Conservation (phyloP, 2,797 vertebrate genomes). For the Sebastes ruberrimus region DNA sequence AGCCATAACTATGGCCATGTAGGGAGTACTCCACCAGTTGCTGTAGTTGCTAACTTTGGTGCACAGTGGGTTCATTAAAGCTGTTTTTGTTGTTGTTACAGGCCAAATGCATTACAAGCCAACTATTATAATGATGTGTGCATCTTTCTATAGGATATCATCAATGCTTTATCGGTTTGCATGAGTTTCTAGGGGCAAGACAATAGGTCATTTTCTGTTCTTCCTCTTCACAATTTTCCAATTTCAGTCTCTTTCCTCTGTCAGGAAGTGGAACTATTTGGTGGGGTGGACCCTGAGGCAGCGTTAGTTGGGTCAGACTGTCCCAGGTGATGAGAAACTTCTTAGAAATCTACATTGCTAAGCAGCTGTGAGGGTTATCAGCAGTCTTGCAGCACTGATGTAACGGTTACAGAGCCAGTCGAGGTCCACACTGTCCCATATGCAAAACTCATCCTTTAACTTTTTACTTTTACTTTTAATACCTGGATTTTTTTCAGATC, state of each 20-base stretch:
- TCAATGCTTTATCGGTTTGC: not conserved
- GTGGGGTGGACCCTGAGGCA: not conserved
- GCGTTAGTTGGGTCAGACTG: conserved; percentile 9
- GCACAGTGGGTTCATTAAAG: too few relatives aligned
- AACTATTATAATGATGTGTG: not conserved
- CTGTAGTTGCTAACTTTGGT: not conserved
- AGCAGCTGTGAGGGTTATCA: conserved; percentile 31
- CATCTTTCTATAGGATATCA: not conserved
- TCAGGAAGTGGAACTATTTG: not conserved
- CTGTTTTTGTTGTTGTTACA: not conserved
- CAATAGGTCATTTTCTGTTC: not conserved
- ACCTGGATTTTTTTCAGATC: not conserved
- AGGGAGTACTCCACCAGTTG: too few relatives aligned
- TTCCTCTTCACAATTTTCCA: not conserved
- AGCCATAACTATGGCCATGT: not conserved
- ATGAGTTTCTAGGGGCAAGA: not conserved
- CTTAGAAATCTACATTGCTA: conserved; percentile 43
- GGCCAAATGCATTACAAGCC: not conserved
- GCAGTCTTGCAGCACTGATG: conserved; percentile 64
- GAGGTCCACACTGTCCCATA: conserved; percentile 1
- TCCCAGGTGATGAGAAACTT: conserved; percentile 51
- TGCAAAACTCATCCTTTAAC: not conserved
- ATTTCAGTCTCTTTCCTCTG: not conserved
- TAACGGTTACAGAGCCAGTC: conserved; percentile 53
- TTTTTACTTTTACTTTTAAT: not conserved